Evolutionary conservation across 2,113 vertebrate species (phyloP).

Genomic region (Apteryx owenii): DNA sequence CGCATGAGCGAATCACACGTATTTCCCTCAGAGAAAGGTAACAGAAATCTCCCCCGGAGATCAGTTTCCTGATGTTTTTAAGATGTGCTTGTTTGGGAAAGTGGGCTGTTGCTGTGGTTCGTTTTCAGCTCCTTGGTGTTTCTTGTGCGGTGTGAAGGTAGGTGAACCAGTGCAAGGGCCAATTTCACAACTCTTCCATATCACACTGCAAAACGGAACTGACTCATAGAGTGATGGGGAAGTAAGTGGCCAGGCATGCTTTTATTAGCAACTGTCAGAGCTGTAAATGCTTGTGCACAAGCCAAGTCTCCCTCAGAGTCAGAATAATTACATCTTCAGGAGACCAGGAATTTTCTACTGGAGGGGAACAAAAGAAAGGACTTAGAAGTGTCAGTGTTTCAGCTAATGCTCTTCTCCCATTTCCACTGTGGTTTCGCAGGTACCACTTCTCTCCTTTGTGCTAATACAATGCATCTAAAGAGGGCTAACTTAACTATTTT

Average conservation of each 20-base stretch:
- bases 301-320: too few relatives aligned
- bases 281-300: rapidly evolving
- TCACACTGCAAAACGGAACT: neutral
- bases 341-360: neutral
- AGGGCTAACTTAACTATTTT: neutral
- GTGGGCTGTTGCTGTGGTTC: rapidly evolving
- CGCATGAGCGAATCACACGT: too few relatives aligned
- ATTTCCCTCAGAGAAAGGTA: neutral
- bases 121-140: neutral
- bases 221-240: neutral
- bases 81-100: neutral
- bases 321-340: neutral
- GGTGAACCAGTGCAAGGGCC: neutral
- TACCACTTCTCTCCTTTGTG: neutral
- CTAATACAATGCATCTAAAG: too few relatives aligned
- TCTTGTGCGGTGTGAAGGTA: rapidly evolving
- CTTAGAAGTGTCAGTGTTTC: rapidly evolving
- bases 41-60: rapidly evolving
- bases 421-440: neutral
- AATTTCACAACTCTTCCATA: neutral
- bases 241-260: neutral
- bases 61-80: rapidly evolving
- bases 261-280: neutral
- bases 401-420: neutral
- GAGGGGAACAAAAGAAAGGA: neutral